Conservation (phyloP, 2,113 vertebrate genomes). For the Nyctereutes procyonoides region DNA sequence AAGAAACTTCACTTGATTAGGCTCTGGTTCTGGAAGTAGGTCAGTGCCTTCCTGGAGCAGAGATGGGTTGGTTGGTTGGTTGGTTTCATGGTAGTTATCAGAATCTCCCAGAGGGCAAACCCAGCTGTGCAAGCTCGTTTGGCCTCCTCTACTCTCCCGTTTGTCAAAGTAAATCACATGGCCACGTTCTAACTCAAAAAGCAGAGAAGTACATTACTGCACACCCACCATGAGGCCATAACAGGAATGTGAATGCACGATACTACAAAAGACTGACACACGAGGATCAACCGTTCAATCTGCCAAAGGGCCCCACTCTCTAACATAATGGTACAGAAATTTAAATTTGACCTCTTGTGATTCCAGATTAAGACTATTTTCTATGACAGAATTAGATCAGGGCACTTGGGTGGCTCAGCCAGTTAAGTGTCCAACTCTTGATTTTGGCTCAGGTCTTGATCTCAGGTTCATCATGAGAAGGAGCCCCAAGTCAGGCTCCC, state of each 20-base stretch:
- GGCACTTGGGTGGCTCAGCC: too few species aligned
- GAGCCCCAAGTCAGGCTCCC: too few species aligned
- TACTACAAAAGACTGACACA: not conserved
- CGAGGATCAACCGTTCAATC: not conserved
- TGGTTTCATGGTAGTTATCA: not conserved
- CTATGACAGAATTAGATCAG: not conserved
- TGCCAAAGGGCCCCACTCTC: not conserved
- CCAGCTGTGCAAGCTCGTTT: not conserved
- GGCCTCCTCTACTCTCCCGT: not conserved
- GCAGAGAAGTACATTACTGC: not conserved
- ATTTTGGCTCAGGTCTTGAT: too few species aligned
- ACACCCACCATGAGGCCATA: not conserved
- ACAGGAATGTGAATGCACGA: not conserved
- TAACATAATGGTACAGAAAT: not conserved
- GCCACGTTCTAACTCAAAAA: not conserved
- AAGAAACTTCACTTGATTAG: not conserved
- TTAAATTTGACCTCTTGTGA: not conserved
- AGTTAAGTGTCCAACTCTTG: too few species aligned
- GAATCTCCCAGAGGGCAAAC: not conserved
- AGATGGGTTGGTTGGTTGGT: not conserved
- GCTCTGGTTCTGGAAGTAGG: not conserved
- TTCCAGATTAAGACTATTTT: not conserved
- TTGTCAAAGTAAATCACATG: not conserved
- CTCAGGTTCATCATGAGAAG: too few species aligned
- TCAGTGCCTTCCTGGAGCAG: not conserved